Base-by-base conservation (phyloP, 2,888 invertebrate genomes). In the Apodemia duryi region DNA sequence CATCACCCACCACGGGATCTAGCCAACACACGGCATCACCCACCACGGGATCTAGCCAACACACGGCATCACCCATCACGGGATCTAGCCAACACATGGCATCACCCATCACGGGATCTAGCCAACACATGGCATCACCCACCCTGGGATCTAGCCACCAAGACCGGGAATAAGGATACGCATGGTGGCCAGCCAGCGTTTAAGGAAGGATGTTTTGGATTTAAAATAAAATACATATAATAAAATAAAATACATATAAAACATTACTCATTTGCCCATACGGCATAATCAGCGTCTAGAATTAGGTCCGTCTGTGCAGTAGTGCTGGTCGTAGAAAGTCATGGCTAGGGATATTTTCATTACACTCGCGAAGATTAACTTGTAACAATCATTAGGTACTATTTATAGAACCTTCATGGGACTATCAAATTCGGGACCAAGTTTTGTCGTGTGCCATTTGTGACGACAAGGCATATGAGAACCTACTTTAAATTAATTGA, bases 381-480 rank as follows among this genome's bases (percentile, higher is more conserved):
- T 70, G 51, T 70, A 70, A 29, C 68, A 63, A 28, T 70, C 66
- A n/a, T 68, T 70, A 10, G 68, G 68, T 63, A 70, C 46, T 10
- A 68, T 29, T 61, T 68, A 65, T 32, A 69, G 64, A 43, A 68
- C 49, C 62, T 69, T n/a, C n/a, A n/a, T n/a, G n/a, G n/a, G n/a
- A n/a, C n/a, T n/a, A n/a, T n/a, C n/a, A n/a, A n/a, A n/a, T 66
- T 67, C 67, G 67, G 1, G 67, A 67, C 10, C 69, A 67, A 62
- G 5, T 38, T 64, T 67, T 1, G 67, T 67, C 6, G 65, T 62
- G 38, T 65, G 65, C 5, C 65, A 52, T 38, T 61, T 61, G 51
- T 65, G 62, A 61, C 21, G 60, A n/a, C 67, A 67, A n/a, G n/a
- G n/a, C n/a, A n/a, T 65, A 69, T 65, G 41, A 69, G 57, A 62